Base-by-base conservation (phyloP, 2,888 invertebrate species). In the Andrena flavipes region DNA sequence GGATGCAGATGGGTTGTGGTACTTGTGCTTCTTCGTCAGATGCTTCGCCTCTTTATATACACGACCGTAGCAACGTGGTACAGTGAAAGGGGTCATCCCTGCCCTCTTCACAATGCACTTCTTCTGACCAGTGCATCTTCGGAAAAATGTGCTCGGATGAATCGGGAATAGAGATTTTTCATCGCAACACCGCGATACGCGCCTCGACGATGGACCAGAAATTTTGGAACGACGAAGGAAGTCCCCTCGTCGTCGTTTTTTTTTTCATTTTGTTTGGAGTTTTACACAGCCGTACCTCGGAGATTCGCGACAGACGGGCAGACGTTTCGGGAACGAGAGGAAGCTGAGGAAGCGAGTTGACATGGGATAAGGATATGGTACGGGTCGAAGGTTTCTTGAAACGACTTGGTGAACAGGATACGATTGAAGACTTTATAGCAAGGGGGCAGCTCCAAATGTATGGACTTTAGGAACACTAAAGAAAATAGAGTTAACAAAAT, bases 11-110 rank as follows among this genome's bases (percentile, higher is more conserved):
- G 90, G 91, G 92, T 92, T 92, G 42, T 42, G 92, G 89, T 92
- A 93, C 93, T 93, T 92, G 91, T 93, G 93, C 90, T 90, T 93
- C 92, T 91, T 93, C 92, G 90, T 91, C 90, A 91, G 92, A 92
- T 91, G 92, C 91, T 89, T 89, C 92, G 92, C 92, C 93, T 93
- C 93, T 92, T 93, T 93, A 93, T 93, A 93, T 93, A 93, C 93
- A 90, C 92, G 91, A 88, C 88, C 90, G 89, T 88, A 90, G 89
- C 91, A 93, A 92, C 93, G 90, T 92, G 91, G 91, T 92, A 90
- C 91, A 93, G 94, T 94, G 94, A 94, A 94, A 94, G 94, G 94
- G 94, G 94, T 94, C 94, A 94, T 94, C 94, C 94, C 94, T 94
- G 94, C 94, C 93, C 90, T 92, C 91, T 91, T 92, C 92, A 93